These are phyloP conservation scores for Stomatorhinus walkeri DNA, from an alignment of 2,797 vertebrate genomes.

Conservation along the genomic window DNA sequence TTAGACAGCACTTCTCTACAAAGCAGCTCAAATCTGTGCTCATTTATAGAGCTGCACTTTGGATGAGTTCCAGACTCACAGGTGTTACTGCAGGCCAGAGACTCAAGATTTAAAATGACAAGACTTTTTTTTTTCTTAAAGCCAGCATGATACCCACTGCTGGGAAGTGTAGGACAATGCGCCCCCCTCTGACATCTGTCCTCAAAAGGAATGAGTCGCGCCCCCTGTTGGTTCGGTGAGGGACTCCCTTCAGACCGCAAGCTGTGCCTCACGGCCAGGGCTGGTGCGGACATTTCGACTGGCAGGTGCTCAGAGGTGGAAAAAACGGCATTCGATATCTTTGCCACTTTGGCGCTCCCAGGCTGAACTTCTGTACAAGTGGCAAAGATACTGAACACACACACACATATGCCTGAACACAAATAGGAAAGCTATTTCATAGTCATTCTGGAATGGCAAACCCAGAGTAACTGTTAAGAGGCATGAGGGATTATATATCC, in stretches of 20 bases:
- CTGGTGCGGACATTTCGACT: neutral
- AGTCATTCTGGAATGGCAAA: neutral
- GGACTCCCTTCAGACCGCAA: neutral
- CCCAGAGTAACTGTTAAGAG: neutral
- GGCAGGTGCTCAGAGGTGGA: neutral
- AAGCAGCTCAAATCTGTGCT: neutral
- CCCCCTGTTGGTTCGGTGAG: neutral
- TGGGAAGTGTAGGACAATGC: neutral
- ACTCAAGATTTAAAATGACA: neutral
- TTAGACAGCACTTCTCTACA: neutral
- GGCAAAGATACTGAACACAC: neutral
- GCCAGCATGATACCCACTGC: neutral
- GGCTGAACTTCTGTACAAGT: neutral
- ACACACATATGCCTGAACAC: neutral
- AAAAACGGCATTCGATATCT: neutral
- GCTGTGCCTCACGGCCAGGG: neutral
- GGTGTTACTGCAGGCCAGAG: neutral
- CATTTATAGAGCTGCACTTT: neutral
- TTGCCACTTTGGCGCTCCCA: neutral
- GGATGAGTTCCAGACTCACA: neutral
- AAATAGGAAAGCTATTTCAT: neutral
- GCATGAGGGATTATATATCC: neutral
- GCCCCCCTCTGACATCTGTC: neutral
- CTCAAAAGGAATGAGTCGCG: neutral
- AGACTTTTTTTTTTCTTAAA: neutral